Base-by-base conservation (phyloP, 2,113 vertebrate genomes). In the Camelus bactrianus region DNA sequence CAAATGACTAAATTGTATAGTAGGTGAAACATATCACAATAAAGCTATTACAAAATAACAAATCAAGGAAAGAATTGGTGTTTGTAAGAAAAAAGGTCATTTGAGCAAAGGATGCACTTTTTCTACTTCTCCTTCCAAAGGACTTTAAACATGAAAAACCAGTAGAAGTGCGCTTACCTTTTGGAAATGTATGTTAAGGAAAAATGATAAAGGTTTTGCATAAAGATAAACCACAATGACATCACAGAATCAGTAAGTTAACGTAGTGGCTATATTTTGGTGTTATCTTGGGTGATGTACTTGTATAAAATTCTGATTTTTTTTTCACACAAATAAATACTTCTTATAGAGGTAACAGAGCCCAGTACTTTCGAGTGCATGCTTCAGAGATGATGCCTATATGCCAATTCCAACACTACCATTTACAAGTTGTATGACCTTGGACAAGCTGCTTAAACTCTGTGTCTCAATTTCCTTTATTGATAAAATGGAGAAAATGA, bases 51-150 rank as follows among this genome's bases (percentile, higher is more conserved):
- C 20, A 17, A 60, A 83, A 91, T 72, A 83, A 50, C 4, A 48
- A 46, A 58, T 28, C 32, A 88, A 65, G 54, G 15, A 87, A 93
- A 83, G 60, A 32, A 60, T 17, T 80, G 11, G 16, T 50, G 46
- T 84, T 84, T 73, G 32, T 75, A 88, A 72, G 26, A 72, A 89
- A 94, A 95, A 73, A 28, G 42, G 62, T 62, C 38, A 35, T 92
- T 52, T 67, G 72, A 85, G n/a, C 7, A 62, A 32, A 80, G 50
- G 48, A 92, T 65, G 24, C 16, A 75, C 35, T 67, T 95, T 89
- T 67, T 38, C 62, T 20, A 77, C 64, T n/a, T 69, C 69, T 62
- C 82, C 30, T 75, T 89, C 79, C 65, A 26, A 48, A 79, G 35
- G 35, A 89, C 79, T 90, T 50, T 80, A 84, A 73, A 52, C n/a